Evolutionary conservation across 2,797 vertebrate species (phyloP).

Genomic region (Tapirus indicus): DNA sequence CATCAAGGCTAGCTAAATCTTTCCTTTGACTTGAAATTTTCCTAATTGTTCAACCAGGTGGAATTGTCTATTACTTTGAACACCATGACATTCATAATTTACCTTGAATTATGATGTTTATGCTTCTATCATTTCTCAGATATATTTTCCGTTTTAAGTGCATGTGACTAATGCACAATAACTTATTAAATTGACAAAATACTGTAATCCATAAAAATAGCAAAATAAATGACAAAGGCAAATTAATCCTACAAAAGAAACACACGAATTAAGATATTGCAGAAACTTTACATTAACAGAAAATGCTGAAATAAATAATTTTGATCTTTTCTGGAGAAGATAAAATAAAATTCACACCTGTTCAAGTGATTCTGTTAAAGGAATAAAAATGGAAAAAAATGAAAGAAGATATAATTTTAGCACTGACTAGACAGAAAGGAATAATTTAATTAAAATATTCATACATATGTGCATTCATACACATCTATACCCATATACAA

Average conservation of each 20-base stretch:
- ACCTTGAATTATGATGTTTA: not conserved
- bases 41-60: not conserved
- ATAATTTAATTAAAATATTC: not conserved
- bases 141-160: not conserved
- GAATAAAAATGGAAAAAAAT: not conserved
- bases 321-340: not conserved
- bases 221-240: not conserved
- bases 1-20: not conserved
- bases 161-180: not conserved
- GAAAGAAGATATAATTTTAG: not conserved
- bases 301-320: not conserved
- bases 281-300: not conserved
- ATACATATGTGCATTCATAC: not conserved
- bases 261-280: not conserved
- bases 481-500: not conserved
- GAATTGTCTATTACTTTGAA: not conserved
- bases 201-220: not conserved
- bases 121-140: not conserved
- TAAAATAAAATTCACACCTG: not conserved
- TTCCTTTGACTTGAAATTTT: not conserved
- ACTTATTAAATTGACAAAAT: not conserved
- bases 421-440: conserved; percentile 31
- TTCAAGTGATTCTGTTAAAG: not conserved
- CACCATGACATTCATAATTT: not conserved
- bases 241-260: not conserved